Evolutionary conservation across 2,113 vertebrate species (phyloP).

Genomic region (Ophiodon elongatus): DNA sequence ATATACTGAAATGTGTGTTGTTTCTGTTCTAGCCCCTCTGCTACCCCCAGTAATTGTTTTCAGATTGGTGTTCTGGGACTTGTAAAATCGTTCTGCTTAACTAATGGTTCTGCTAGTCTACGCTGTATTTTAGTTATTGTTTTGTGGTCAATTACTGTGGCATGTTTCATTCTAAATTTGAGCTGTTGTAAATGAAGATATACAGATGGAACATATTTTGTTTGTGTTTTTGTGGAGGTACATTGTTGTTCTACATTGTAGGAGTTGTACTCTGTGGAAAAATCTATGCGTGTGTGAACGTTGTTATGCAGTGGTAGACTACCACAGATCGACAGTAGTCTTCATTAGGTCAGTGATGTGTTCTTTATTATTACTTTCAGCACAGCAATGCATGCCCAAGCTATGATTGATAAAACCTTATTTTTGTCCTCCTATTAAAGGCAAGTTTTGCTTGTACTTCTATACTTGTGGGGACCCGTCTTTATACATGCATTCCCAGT

Average conservation of each 20-base stretch:
- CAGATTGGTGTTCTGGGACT: constrained; percentile 56
- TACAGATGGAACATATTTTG: constrained; percentile 30
- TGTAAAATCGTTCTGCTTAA: constrained; percentile 59
- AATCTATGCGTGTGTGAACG: neutral
- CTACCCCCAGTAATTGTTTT: constrained; percentile 68
- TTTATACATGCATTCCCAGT: neutral
- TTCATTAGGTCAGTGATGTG: neutral
- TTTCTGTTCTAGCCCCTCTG: constrained; percentile 26
- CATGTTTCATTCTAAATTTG: constrained; percentile 33
- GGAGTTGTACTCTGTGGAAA: neutral
- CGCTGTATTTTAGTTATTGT: constrained; percentile 30
- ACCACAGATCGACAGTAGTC: neutral
- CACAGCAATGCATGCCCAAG: neutral
- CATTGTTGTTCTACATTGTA: neutral
- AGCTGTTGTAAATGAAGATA: constrained; percentile 43
- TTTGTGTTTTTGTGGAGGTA: constrained; percentile 17
- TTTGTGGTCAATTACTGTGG: constrained; percentile 66
- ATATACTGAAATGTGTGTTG: constrained; percentile 47
- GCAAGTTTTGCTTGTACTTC: constrained; percentile 2
- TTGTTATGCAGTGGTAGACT: neutral
- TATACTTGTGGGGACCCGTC: neutral
- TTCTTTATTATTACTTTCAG: constrained; percentile 1
- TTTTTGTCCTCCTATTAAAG: neutral
- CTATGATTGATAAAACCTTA: neutral
- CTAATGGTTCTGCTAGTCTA: constrained; percentile 42